Base-by-base conservation (phyloP, 2,113 vertebrate genomes). In the Calyptommatus sinebrachiatus region DNA sequence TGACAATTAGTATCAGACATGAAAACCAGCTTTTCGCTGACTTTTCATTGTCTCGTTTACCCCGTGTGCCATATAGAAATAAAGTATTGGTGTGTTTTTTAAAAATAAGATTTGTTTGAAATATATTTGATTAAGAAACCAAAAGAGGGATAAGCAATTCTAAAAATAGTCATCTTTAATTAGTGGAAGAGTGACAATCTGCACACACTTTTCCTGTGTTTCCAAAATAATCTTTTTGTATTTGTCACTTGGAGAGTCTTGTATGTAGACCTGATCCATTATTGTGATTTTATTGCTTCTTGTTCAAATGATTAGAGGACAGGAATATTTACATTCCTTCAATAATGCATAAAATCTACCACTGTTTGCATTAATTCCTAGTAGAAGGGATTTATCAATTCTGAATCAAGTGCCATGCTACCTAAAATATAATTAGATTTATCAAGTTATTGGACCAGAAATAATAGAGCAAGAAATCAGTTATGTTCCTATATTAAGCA, bases 41-140 rank as follows among this genome's bases (percentile, higher is more conserved):
- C 67, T 18, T 76, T 29, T 84, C 76, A 79, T 41, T 29, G 0
- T 57, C 84, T 84, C 71, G 80, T 84, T 75, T 57, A 9, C 45
- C 7, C 79, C 26, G 67, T 88, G 86, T 85, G 71, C 80, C 78
- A 89, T 70, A 57, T 89, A 87, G 91, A 91, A 81, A 50, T 22
- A 4, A 16, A 57, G 31, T 73, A 31, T 31, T 2, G 62, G 14
- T 18, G 12, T 57, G 18, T 57, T 57, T 16, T 57, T 41, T 57
- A 18, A 18, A 57, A 50, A 8, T 83, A 60, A 78, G 69, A 61
- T 80, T 84, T n/a, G 1, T 0, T 77, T 60, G 73, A 82, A 57
- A 87, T 78, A 35, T 76, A 77, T 76, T 65, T 29, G n/a, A 2
- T 71, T 85, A 75, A 76, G 16, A 73, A 77, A 71, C 69, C 63